Percentiles rank a stretch among this genome's conserved stretches.
phyloP scores from a whole-genome alignment of 37 sponge, comb jelly and placozoan species.

The Amphimedon queenslandica region DNA sequence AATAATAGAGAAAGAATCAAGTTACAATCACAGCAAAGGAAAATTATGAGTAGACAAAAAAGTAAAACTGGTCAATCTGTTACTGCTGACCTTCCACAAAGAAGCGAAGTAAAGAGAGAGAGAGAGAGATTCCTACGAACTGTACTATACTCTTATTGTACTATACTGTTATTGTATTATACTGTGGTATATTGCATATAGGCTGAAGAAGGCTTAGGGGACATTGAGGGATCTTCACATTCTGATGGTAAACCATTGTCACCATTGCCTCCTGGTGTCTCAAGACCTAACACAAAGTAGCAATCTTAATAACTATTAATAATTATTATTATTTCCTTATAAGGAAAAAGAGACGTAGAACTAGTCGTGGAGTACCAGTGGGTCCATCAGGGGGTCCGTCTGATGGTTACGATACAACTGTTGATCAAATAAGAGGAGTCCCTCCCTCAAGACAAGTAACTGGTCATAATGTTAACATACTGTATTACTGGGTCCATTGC shows the following conservation, averaged over 20 bases:
- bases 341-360: too few relatives aligned
- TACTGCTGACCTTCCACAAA: neutral
- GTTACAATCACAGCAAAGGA: neutral
- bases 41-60: neutral
- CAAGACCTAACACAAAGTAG: neutral
- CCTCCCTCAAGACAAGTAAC: constrained; percentile 6
- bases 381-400: neutral
- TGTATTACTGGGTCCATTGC: neutral
- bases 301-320: neutral
- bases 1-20: neutral
- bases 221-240: neutral
- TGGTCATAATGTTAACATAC: neutral
- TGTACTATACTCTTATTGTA: neutral
- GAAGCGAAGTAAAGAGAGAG: neutral
- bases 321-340: neutral
- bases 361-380: neutral
- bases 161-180: neutral
- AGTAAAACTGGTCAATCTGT: neutral
- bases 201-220: neutral
- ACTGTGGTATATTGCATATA: neutral
- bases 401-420: constrained; percentile 8
- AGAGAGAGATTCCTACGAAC: neutral
- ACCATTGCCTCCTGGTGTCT: neutral
- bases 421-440: neutral
- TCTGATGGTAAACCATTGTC: neutral